These are phyloP conservation scores for Amblyraja radiata DNA, from an alignment of 2,797 vertebrate species.

Conservation along the genomic window DNA sequence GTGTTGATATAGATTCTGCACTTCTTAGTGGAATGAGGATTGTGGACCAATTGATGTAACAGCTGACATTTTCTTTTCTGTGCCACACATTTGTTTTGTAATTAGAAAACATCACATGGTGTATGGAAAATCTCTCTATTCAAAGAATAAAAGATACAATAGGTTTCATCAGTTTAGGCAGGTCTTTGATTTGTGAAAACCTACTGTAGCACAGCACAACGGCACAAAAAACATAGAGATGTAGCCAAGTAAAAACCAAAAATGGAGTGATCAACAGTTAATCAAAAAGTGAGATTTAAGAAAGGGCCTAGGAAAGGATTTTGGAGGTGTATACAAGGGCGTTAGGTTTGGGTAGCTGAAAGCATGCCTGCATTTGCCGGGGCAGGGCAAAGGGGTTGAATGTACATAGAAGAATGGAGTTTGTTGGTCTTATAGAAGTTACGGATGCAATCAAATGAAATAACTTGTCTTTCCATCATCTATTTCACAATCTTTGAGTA, in stretches of 20 bases:
- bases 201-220: not conserved
- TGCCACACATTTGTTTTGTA: not conserved
- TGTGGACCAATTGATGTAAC: not conserved
- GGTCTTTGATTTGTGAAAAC: too few relatives aligned
- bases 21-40: not conserved
- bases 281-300: not conserved
- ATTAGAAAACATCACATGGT: not conserved
- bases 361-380: not conserved
- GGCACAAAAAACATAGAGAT: not conserved
- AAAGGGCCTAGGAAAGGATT: not conserved
- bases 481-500: not conserved
- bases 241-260: not conserved
- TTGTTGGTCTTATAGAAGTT: not conserved
- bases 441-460: not conserved
- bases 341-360: not conserved
- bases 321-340: not conserved
- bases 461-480: not conserved
- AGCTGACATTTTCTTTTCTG: not conserved
- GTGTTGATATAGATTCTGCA: not conserved
- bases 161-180: too few relatives aligned
- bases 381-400: not conserved
- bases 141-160: not conserved
- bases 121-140: not conserved
- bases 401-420: not conserved
- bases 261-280: not conserved